Conservation (phyloP, 1,140 invertebrate genomes). For the Acromyrmex heyeri region DNA sequence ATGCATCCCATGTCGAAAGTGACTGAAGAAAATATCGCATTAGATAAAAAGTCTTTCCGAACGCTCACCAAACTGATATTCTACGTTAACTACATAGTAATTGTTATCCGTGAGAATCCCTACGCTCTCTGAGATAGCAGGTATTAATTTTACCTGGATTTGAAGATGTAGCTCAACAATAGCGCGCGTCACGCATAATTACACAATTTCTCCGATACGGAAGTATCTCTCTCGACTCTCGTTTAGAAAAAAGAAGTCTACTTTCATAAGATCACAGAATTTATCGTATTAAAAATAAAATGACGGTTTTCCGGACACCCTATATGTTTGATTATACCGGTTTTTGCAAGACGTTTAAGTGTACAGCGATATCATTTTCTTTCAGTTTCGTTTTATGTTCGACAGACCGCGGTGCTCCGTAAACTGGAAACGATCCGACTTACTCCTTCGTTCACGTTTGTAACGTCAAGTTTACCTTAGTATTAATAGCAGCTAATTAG, state of each 20-base stretch:
- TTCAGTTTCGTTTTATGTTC: conserved; percentile 29
- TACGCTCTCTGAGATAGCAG: conserved; percentile 1
- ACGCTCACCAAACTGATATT: background rate
- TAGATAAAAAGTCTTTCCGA: conserved; percentile 34
- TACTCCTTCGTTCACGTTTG: conserved; percentile 16
- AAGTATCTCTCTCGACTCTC: background rate
- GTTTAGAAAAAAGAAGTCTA: background rate
- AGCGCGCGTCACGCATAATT: conserved; percentile 48
- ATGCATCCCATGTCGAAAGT: background rate
- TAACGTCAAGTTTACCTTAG: background rate
- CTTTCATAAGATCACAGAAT: background rate
- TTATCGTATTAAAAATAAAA: background rate
- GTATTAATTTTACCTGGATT: background rate
- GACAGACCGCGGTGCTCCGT: conserved; percentile 11
- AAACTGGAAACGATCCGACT: conserved; percentile 30
- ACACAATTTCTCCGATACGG: conserved; percentile 58
- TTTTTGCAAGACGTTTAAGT: background rate
- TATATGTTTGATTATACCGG: background rate
- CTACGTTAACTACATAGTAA: conserved; percentile 29
- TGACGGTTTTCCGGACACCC: background rate
- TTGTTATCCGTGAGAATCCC: conserved; percentile 44
- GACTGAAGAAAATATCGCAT: conserved; percentile 19
- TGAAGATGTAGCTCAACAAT: conserved; percentile 38
- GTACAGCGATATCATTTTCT: conserved; percentile 5
- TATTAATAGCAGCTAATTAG: conserved; percentile 42